phyloP scores from a whole-genome alignment of 2,113 vertebrate genomes.

The Gobius niger region DNA sequence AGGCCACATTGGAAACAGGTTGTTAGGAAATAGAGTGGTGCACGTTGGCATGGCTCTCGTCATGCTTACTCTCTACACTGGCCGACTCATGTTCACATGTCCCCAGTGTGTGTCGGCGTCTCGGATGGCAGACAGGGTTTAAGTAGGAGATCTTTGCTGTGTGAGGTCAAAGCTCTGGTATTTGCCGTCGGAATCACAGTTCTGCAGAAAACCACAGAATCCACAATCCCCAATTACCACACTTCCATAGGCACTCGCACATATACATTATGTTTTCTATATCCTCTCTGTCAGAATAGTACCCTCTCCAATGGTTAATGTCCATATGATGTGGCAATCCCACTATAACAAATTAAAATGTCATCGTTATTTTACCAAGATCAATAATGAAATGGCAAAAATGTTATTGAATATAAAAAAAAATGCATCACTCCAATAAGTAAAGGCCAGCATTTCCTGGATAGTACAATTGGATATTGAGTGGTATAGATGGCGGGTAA shows the following conservation, averaged over 20 bases:
- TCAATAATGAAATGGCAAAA: neutral
- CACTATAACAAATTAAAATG: no score
- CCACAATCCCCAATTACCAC: slow-evolving; percentile 50
- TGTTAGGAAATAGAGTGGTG: neutral
- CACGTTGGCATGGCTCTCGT: neutral
- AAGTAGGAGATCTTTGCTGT: slow-evolving; percentile 55
- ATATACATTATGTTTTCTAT: neutral
- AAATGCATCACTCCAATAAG: no score
- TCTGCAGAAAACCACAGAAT: slow-evolving; percentile 62
- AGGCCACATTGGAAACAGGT: no score
- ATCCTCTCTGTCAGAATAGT: no score
- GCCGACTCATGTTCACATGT: neutral
- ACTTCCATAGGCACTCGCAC: slow-evolving; percentile 6
- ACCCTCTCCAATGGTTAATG: no score
- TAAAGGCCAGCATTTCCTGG: slow-evolving; percentile 30
- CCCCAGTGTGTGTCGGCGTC: slow-evolving; percentile 17
- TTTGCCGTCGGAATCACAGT: slow-evolving; percentile 66
- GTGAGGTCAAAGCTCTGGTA: slow-evolving; percentile 72
- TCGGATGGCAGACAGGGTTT: slow-evolving; percentile 60
- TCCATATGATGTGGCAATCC: no score
- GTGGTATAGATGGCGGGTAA: slow-evolving; percentile 12
- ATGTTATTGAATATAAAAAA: no score
- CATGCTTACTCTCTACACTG: slow-evolving; percentile 22
- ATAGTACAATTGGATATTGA: slow-evolving; percentile 13
- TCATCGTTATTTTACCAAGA: neutral